Base-by-base conservation (phyloP, 2,888 invertebrate genomes). In the Sesia bembeciformis region DNA sequence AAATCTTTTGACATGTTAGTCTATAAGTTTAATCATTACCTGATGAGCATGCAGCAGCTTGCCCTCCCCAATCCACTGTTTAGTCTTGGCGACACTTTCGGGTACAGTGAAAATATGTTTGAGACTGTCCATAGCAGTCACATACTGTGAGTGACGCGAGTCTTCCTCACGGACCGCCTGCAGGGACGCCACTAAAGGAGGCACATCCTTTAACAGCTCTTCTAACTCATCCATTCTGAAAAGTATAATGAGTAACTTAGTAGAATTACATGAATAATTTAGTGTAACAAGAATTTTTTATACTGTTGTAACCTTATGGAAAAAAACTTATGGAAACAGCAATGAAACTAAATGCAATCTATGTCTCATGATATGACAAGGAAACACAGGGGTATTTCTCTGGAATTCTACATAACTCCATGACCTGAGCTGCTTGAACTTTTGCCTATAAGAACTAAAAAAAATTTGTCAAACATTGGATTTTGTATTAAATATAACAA, bases 61-160 rank as follows among this genome's bases (percentile, higher is more conserved):
- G 51, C 98, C 98, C 66, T 99, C 98, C 61, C 94, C 95, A 57
- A 99, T 98, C 91, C 97, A 94, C 55, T 96, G 94, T 74, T 97
- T 95, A 0, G 98, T 98, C 80, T 97, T 97, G 55, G 96, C 95
- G 0, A 99, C 97, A 83, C 97, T 98, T 70, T 98, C 97, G 5
- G 98, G 98, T 0, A 99, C 98, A 51, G 97, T 98, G 71, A 99
- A 98, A 60, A 99, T 98, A 73, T 99, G 98, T 77, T 98, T 98
- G 40, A 99, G 90, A 76, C 99, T 99, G 74, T 99, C 98, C 91
- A 97, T 97, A 0, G 99, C 99, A 1, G 98, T 98, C 2, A 97
- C 98, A 82, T 98, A 97, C 76, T 98, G 99, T 0, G 98, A 98
- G 81, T 99, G 98, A 38, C 95, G 93, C 64, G 96, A 95, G 75